These are phyloP conservation scores for Eulemur macaco DNA, from an alignment of 2,113 vertebrate genomes.

Conservation along the genomic window DNA sequence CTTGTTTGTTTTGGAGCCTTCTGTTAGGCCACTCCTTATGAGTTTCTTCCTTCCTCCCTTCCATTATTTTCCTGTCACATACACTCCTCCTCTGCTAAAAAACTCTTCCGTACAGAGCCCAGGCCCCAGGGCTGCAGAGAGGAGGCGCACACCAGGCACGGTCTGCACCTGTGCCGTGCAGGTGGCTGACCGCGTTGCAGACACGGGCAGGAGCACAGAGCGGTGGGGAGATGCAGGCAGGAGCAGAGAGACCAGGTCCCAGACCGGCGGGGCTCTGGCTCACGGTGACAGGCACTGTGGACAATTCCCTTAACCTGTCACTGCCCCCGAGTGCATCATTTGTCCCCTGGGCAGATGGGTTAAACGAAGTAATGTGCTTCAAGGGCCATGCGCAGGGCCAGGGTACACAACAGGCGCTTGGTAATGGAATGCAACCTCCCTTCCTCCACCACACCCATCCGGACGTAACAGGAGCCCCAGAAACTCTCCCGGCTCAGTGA, in stretches of 20 bases:
- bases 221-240: background rate
- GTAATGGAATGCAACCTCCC: background rate
- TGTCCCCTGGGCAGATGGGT: background rate
- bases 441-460: background rate
- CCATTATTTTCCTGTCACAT: background rate
- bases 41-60: background rate
- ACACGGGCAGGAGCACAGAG: background rate
- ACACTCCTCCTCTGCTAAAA: background rate
- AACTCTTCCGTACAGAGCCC: background rate
- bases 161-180: background rate
- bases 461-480: background rate
- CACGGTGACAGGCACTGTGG: background rate
- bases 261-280: too few species aligned
- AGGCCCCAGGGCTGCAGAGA: background rate
- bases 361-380: background rate
- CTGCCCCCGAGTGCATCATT: background rate
- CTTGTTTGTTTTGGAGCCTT: background rate
- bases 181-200: background rate
- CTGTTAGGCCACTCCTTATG: background rate
- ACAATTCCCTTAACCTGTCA: background rate
- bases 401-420: background rate
- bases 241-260: background rate
- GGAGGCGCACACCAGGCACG: fast-evolving
- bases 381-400: background rate
- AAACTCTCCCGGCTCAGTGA: background rate